These are phyloP conservation scores for Eclectus roratus DNA, from an alignment of 2,113 vertebrate species.

Conservation along the genomic window DNA sequence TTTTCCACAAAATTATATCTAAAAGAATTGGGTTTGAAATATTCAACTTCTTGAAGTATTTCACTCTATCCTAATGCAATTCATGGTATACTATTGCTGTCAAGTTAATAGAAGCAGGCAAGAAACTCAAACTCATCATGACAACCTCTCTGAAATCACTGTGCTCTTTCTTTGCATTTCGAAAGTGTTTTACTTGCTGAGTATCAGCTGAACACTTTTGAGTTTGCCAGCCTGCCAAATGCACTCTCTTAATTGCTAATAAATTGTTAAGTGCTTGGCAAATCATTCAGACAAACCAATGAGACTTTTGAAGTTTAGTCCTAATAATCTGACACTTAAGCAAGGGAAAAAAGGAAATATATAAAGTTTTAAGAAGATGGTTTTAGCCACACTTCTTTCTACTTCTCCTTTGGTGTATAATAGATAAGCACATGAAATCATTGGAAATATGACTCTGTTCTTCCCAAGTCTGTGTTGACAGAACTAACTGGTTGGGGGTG, in stretches of 20 bases:
- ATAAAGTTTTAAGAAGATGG: not conserved
- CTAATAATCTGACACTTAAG: not conserved
- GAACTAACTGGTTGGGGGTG: not conserved
- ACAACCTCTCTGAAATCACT: not conserved
- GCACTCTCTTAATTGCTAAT: constrained; percentile 14
- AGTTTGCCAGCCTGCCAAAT: not conserved
- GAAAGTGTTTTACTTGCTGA: not conserved
- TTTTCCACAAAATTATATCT: not conserved
- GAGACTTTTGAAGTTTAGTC: not conserved
- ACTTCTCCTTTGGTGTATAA: not conserved
- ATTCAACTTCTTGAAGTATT: not conserved
- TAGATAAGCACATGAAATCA: not conserved
- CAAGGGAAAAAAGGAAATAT: not conserved
- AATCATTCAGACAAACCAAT: not conserved
- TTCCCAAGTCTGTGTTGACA: not conserved
- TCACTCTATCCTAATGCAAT: not conserved
- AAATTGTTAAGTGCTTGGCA: not conserved
- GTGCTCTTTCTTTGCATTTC: not conserved
- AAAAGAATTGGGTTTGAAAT: not conserved
- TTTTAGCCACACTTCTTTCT: not conserved
- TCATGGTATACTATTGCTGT: not conserved
- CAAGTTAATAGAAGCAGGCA: not conserved
- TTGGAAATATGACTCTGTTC: not conserved
- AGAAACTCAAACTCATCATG: not conserved
- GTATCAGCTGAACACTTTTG: not conserved